A percentile compares a stretch with the other conserved stretches of the same genome.
phyloP scores from a whole-genome alignment of 2,797 vertebrate genomes.

The Scyliorhinus canicula region DNA sequence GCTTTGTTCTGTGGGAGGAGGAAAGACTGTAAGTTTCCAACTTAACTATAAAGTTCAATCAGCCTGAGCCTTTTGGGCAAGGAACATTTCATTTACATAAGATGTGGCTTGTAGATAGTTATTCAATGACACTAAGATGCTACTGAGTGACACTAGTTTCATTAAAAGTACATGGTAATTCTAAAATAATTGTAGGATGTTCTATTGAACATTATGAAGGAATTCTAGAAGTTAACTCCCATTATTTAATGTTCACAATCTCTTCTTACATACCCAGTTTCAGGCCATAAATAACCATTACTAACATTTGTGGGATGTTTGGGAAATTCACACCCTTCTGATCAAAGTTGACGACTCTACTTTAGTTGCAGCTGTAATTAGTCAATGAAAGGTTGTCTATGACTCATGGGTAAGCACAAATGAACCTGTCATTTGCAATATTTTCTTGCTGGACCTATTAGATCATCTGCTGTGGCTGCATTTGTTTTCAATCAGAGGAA shows the following conservation, averaged over 20 bases:
- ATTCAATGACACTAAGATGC: neutral
- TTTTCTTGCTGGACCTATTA: neutral
- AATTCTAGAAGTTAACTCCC: neutral
- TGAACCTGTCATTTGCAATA: neutral
- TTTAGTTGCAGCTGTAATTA: neutral
- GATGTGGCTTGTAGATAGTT: neutral
- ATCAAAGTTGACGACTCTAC: neutral
- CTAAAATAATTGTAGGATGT: neutral
- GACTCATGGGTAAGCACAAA: neutral
- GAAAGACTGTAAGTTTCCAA: slow-evolving; percentile 69
- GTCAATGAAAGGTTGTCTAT: neutral
- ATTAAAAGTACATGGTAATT: neutral
- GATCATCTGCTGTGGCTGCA: neutral
- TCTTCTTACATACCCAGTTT: neutral
- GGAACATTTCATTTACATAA: neutral
- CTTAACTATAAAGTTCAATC: neutral
- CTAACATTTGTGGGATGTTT: neutral
- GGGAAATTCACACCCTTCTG: neutral
- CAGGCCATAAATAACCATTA: neutral
- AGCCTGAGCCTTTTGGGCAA: neutral
- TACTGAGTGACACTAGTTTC: neutral
- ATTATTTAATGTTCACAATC: neutral
- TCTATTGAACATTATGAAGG: neutral
- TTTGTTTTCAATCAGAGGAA: neutral
- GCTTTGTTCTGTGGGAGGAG: slow-evolving; percentile 82